These are phyloP conservation scores for Scrobipalpa atriplicella DNA, from an alignment of 2,888 invertebrate genomes.

Conservation along the genomic window DNA sequence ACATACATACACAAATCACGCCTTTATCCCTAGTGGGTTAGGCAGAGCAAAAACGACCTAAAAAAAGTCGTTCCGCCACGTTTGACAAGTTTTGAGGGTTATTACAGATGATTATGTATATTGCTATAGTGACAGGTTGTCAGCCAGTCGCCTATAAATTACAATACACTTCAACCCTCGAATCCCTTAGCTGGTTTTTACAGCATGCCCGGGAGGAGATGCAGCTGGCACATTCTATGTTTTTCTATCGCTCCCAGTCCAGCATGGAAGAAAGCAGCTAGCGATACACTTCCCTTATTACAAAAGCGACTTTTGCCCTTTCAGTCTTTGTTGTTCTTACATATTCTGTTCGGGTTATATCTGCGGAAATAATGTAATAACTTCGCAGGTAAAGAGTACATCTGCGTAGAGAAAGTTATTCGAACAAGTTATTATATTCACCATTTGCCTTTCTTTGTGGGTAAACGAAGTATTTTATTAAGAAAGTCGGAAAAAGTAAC, in stretches of 20 bases:
- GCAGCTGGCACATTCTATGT: too few relatives aligned
- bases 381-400: not conserved
- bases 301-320: not conserved
- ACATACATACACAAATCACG: not conserved
- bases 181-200: too few relatives aligned
- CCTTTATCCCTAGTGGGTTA: too few relatives aligned
- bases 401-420: not conserved
- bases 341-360: slow-evolving; percentile 21
- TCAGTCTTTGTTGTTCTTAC: slow-evolving; percentile 15
- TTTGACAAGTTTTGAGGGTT: too few relatives aligned
- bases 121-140: too few relatives aligned
- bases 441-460: not conserved
- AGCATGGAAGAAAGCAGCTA: not conserved
- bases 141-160: too few relatives aligned
- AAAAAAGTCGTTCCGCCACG: too few relatives aligned
- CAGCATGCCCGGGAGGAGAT: too few relatives aligned
- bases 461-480: not conserved
- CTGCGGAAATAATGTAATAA: slow-evolving; percentile 6
- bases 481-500: not conserved
- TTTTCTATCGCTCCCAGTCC: too few relatives aligned
- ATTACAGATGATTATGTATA: too few relatives aligned
- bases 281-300: not conserved
- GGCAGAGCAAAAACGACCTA: too few relatives aligned
- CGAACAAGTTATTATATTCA: not conserved
- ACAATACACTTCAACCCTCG: too few relatives aligned